These are phyloP conservation scores for Drosophila mercatorum DNA, from an alignment of 2,888 invertebrate species.

Conservation along the genomic window DNA sequence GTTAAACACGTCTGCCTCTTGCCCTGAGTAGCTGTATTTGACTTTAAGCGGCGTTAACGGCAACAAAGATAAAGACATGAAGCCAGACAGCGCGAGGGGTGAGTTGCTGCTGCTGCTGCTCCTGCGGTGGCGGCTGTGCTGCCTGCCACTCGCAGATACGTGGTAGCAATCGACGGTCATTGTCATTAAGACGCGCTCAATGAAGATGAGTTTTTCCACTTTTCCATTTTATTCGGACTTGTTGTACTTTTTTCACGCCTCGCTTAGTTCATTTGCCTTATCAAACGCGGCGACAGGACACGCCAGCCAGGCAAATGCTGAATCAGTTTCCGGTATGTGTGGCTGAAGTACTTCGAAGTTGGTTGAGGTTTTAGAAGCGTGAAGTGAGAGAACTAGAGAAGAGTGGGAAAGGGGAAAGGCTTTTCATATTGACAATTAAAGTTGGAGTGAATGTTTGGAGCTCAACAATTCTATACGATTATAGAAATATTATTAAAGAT, in stretches of 20 bases:
- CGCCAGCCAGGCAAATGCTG: constrained; percentile 18
- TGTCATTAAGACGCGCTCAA: constrained; percentile 72
- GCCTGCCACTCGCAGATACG: constrained; percentile 53
- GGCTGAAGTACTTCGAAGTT: background rate
- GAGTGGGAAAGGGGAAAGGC: too few species aligned
- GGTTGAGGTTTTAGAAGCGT: background rate
- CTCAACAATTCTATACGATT: background rate
- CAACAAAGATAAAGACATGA: constrained; percentile 74
- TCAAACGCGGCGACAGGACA: constrained; percentile 18
- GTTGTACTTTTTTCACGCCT: constrained; percentile 43
- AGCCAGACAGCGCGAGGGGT: constrained; percentile 54
- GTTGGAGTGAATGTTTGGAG: background rate
- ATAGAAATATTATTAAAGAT: background rate
- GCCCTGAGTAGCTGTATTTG: constrained; percentile 73
- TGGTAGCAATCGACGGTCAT: constrained; percentile 72
- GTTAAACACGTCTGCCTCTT: constrained; percentile 62
- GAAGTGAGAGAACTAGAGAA: background rate
- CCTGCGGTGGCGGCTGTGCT: constrained; percentile 2
- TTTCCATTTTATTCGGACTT: constrained; percentile 41
- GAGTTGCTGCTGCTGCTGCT: background rate
- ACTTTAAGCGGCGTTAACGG: constrained; percentile 75
- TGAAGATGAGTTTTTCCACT: constrained; percentile 70
- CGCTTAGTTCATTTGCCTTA: constrained; percentile 57
- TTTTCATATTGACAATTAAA: background rate
- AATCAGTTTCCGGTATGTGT: constrained; percentile 11